phyloP scores from a whole-genome alignment of 2,113 vertebrate genomes.

The Aythya baeri region DNA sequence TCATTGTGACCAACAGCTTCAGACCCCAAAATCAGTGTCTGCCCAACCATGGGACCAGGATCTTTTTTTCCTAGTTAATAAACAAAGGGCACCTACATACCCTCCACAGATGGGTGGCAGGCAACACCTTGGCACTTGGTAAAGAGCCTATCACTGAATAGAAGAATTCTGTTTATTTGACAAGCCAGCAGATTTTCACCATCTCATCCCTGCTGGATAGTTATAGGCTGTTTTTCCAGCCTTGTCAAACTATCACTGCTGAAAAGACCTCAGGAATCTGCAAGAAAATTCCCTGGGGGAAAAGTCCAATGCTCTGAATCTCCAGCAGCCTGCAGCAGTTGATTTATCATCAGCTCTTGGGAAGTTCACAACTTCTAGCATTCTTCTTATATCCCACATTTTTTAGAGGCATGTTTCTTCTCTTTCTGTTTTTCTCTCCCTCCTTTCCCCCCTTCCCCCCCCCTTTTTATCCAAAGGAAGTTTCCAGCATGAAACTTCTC shows the following conservation, averaged over 20 bases:
- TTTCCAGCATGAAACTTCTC: neutral
- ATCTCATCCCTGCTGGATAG: neutral
- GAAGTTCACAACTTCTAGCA: conserved; percentile 1
- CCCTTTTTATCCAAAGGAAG: neutral
- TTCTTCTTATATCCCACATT: neutral
- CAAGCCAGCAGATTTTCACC: neutral
- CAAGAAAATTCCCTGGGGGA: neutral
- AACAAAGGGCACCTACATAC: neutral
- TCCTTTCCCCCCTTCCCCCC: too few relatives aligned
- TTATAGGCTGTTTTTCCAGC: neutral
- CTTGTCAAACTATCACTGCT: neutral
- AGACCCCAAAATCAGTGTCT: too few relatives aligned
- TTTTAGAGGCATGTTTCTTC: neutral
- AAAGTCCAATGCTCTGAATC: neutral
- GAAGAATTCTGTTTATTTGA: neutral
- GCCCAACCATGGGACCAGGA: neutral
- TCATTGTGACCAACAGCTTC: neutral
- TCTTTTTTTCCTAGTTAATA: neutral
- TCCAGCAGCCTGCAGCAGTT: neutral
- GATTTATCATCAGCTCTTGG: conserved; percentile 2
- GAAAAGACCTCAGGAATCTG: conserved; percentile 6
- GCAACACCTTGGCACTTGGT: neutral
- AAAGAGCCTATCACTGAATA: neutral
- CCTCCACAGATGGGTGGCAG: neutral
- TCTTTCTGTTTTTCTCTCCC: neutral